phyloP scores from a whole-genome alignment of 2,113 vertebrate species.

The Alligator mississippiensis region DNA sequence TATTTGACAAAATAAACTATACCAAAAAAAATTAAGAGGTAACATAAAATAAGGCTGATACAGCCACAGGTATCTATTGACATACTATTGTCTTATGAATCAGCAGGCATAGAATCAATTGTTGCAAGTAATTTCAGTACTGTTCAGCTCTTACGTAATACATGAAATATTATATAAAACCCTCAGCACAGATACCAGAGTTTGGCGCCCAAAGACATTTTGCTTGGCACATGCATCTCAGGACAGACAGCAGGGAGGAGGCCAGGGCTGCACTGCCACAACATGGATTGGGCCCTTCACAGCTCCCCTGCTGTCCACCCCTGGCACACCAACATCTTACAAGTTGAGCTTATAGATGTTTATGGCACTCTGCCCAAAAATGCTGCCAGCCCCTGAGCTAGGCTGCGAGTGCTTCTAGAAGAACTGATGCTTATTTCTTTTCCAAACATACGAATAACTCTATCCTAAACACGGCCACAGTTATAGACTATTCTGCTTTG shows the following conservation, averaged over 20 bases:
- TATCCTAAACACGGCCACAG: neutral
- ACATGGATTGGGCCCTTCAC: too few relatives aligned
- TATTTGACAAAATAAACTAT: slow-evolving; percentile 3
- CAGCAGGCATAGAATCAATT: neutral
- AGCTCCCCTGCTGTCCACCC: too few relatives aligned
- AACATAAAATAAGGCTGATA: neutral
- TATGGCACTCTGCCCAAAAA: too few relatives aligned
- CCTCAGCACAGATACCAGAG: too few relatives aligned
- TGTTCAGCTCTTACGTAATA: neutral
- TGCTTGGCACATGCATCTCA: too few relatives aligned
- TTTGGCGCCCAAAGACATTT: neutral
- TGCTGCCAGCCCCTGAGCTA: neutral
- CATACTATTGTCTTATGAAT: slow-evolving; percentile 22
- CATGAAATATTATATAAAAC: neutral
- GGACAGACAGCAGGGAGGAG: too few relatives aligned
- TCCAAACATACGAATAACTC: neutral
- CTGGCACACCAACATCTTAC: too few relatives aligned
- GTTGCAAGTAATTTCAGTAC: neutral
- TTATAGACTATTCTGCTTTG: too few relatives aligned
- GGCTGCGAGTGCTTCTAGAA: neutral
- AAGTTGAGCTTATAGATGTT: too few relatives aligned
- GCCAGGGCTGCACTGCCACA: too few relatives aligned
- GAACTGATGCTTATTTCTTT: neutral
- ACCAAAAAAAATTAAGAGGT: slow-evolving; percentile 20
- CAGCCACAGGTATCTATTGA: slow-evolving; percentile 15